Conservation (phyloP, 2,113 vertebrate genomes). For the Protobothrops mucrosquamatus region DNA sequence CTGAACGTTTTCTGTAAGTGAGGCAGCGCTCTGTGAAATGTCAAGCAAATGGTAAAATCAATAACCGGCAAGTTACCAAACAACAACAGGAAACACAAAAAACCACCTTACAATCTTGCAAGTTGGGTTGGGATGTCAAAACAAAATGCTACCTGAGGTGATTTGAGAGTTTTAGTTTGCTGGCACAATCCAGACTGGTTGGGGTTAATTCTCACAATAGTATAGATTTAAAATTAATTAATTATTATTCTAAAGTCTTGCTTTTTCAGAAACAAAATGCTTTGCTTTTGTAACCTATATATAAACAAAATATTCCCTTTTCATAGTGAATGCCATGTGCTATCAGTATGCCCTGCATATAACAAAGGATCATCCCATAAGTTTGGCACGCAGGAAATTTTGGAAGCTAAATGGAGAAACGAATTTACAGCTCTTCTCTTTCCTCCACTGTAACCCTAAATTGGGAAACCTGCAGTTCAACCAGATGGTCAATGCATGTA, state of each 20-base stretch:
- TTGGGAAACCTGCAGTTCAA: background rate
- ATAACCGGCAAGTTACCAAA: constrained; percentile 66
- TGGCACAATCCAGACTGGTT: background rate
- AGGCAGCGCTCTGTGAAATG: constrained; percentile 65
- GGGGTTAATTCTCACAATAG: background rate
- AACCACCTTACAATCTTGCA: constrained; percentile 27
- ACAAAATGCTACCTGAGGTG: constrained; percentile 24
- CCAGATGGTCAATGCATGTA: background rate
- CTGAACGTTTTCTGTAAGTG: constrained; percentile 58
- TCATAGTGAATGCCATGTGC: background rate
- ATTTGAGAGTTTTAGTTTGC: background rate
- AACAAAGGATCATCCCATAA: background rate
- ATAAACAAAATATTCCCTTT: background rate
- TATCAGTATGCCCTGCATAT: background rate
- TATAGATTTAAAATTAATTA: background rate
- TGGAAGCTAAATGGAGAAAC: background rate
- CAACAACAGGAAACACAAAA: constrained; percentile 35
- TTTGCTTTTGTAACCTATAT: background rate
- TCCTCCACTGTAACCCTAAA: background rate
- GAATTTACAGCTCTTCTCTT: background rate
- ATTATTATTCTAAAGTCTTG: background rate
- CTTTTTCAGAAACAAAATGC: background rate
- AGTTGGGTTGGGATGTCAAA: constrained; percentile 26
- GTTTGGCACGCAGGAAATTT: background rate
- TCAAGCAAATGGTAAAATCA: constrained; percentile 65